A percentile compares a stretch with the other conserved stretches of the same genome.
Evolutionary conservation across 1,140 invertebrate genomes (phyloP).

Genomic region (Aplysia californica): DNA sequence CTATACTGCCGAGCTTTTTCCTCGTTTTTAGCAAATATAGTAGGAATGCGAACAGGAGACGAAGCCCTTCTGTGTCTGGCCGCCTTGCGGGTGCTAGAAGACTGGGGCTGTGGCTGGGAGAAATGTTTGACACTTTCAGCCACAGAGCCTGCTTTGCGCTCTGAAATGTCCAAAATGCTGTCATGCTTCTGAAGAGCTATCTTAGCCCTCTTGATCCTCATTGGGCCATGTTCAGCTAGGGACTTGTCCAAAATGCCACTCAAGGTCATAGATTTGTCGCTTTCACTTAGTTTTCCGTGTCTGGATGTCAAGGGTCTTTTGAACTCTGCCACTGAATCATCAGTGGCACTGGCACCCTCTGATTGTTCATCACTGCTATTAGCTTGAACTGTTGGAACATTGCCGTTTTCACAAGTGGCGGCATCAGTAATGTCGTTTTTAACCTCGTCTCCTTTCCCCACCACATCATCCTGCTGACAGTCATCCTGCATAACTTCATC

Average conservation of each 20-base stretch:
- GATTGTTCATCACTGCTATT: neutral
- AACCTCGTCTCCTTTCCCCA: too few relatives aligned
- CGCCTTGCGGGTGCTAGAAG: constrained; percentile 47
- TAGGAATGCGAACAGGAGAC: constrained; percentile 56
- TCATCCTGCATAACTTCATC: too few relatives aligned
- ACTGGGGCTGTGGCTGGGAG: constrained; percentile 26
- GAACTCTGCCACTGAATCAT: neutral
- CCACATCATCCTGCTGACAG: too few relatives aligned
- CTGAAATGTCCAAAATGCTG: constrained; percentile 49
- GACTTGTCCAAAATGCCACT: neutral
- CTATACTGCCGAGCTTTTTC: constrained; percentile 29
- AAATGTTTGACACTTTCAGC: constrained; percentile 46
- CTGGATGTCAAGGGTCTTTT: neutral
- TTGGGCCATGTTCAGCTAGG: neutral
- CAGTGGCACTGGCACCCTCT: constrained; percentile 10
- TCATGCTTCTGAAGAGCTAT: constrained; percentile 47
- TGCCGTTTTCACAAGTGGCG: neutral
- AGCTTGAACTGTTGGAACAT: neutral
- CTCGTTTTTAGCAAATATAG: constrained; percentile 52
- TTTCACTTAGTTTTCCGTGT: neutral
- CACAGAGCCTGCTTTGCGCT: constrained; percentile 51
- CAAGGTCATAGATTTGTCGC: neutral
- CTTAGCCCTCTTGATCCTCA: constrained; percentile 49
- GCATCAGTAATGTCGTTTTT: too few relatives aligned
- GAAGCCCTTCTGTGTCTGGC: constrained; percentile 41